Base-by-base conservation (phyloP, 1,140 invertebrate genomes). In the Phthorimaea operculella region DNA sequence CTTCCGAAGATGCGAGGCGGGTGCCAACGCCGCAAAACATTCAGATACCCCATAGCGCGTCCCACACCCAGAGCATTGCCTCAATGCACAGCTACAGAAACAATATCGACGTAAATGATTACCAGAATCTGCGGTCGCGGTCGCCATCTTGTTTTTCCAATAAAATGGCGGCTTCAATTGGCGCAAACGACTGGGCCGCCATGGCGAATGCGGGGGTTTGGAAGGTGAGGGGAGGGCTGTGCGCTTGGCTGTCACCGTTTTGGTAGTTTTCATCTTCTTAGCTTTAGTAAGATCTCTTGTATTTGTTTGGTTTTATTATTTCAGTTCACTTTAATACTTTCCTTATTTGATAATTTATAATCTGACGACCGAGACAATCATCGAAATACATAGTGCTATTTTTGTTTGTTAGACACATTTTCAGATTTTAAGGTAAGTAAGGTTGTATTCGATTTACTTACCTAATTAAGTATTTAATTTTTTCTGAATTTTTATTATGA, bases 91-190 rank as follows among this genome's bases (percentile, higher is more conserved):
- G 80, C 82, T 83, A 83, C 77, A 80, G 82, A 69, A 82, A 78
- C 61, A 83, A 83, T 73, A 79, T 85, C 51, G 82, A 85, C 66
- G 76, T 81, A 14, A 82, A 72, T 64, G 79, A 85, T 66, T 83
- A 85, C 68, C 82, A 85, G 72, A 85, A 80, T 55, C 63, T 83
- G 49, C 67, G 84, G 48, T 85, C 85, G 57, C 79, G 83, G 58
- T 86, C 83, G 73, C 85, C 85, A 75, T 85, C 83, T 76, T 87
- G 82, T 72, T 86, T 85, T 57, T 85, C 83, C 0, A 85, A 85
- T 70, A 86, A 86, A 60, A 85, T 85, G 83, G 76, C 76, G 55
- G 75, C 79, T 60, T 77, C 79, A 50, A 74, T 79, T 72, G 79
- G 79, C 70, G 76, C 72, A 51, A 83, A 85, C 73, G 80, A 86